Evolutionary conservation across 37 sponge, comb jelly and placozoan genomes (phyloP).

Genomic region (Tethya wilhelma): DNA sequence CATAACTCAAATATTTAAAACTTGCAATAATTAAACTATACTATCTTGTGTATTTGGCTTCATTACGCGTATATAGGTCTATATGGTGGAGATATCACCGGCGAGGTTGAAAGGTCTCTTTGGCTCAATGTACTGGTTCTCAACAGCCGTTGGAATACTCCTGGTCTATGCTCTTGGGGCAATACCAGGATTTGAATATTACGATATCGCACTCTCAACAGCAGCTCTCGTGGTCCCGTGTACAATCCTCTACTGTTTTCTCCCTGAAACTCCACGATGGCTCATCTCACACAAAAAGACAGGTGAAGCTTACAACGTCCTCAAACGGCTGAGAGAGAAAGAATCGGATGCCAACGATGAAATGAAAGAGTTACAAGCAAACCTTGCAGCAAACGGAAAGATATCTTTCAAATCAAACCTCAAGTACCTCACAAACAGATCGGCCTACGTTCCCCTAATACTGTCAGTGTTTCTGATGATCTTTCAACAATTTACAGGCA

Average conservation of each 20-base stretch:
- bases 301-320: slow-evolving; percentile 22
- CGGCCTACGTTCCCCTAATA: slow-evolving; percentile 8
- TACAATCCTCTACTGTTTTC: not conserved
- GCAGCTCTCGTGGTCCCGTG: slow-evolving; percentile 10
- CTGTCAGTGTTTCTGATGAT: slow-evolving; percentile 7
- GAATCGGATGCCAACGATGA: too few relatives aligned
- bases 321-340: slow-evolving; percentile 62
- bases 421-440: not conserved
- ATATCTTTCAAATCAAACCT: not conserved
- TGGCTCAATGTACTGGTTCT: too few relatives aligned
- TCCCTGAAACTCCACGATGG: slow-evolving; percentile 71
- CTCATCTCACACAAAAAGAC: too few relatives aligned
- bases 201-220: slow-evolving; percentile 17
- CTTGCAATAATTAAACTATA: too few relatives aligned
- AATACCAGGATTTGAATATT: slow-evolving; percentile 14
- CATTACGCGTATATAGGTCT: too few relatives aligned
- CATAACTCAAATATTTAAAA: too few relatives aligned
- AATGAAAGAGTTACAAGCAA: too few relatives aligned
- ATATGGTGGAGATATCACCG: too few relatives aligned
- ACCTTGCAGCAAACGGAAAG: not conserved
- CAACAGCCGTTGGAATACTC: too few relatives aligned
- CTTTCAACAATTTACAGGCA: slow-evolving; percentile 59
- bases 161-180: slow-evolving; percentile 23
- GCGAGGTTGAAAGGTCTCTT: too few relatives aligned
- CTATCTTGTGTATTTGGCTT: too few relatives aligned